phyloP scores from a whole-genome alignment of 2,113 vertebrate species.

The Tenebrosternarchus preto region DNA sequence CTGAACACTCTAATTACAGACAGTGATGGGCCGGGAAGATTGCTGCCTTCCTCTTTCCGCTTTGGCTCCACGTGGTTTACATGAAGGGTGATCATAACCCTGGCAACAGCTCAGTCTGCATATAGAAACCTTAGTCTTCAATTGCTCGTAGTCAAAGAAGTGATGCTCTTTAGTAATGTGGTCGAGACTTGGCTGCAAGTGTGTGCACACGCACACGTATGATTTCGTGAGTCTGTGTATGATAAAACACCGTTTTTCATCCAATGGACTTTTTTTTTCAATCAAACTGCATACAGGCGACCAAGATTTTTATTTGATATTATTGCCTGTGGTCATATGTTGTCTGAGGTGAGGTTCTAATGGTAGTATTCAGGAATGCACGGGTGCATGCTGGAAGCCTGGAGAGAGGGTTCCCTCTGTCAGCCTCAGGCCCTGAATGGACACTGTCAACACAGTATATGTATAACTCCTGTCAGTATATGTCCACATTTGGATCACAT shows the following conservation, averaged over 20 bases:
- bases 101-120: slow-evolving; percentile 31
- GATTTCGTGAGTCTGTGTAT: neutral
- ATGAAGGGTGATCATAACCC: slow-evolving; percentile 49
- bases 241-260: too few relatives aligned
- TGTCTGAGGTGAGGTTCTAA: too few relatives aligned
- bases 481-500: neutral
- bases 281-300: too few relatives aligned
- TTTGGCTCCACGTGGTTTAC: slow-evolving; percentile 41
- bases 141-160: slow-evolving; percentile 30
- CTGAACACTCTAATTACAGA: slow-evolving; percentile 55
- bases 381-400: too few relatives aligned
- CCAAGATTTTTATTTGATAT: too few relatives aligned
- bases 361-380: too few relatives aligned
- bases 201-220: slow-evolving; percentile 8
- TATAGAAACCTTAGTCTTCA: slow-evolving; percentile 51
- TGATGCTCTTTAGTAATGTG: slow-evolving; percentile 52
- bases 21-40: slow-evolving; percentile 36
- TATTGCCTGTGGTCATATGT: too few relatives aligned
- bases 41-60: slow-evolving; percentile 41
- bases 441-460: neutral
- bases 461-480: neutral
- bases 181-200: slow-evolving; percentile 4
- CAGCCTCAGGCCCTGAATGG: neutral
- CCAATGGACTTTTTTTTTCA: too few relatives aligned
- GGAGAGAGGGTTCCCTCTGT: too few relatives aligned